Base-by-base conservation (phyloP, 2,888 invertebrate species). In the Papilio gigon region DNA sequence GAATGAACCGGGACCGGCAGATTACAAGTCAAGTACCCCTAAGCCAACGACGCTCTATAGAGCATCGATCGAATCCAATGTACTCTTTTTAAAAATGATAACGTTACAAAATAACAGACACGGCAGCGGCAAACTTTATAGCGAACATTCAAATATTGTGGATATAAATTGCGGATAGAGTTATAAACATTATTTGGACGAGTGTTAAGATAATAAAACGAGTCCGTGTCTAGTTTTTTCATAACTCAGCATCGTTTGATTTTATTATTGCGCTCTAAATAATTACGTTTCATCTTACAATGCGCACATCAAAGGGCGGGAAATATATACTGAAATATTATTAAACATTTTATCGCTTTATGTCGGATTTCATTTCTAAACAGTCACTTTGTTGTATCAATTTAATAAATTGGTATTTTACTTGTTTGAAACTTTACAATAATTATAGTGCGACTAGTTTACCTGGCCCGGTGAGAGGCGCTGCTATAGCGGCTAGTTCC, bases 171-270 rank as follows among this genome's bases (percentile, higher is more conserved):
- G 33, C 53, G 37, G 53, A 67, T 53, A 30, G 67, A 53, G 61
- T 40, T 42, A 58, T 63, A 58, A 68, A 63, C 63, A 47, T 63
- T 64, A 68, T 68, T 50, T 50, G 12, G 58, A 60, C 59, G 64
- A 68, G 64, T 65, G 68, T 60, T 68, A 40, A 68, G 40, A 44
- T 68, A 60, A 65, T 68, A 68, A 68, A 68, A 59, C 12, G 47
- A 37, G 22, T 35, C 30, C 30, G 20, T n/a, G 30, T 22, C 40
- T 67, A 67, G 61, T 53, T 67, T 61, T n/a, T 61, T 65, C 65
- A 59, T 65, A 62, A 14, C 30, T 22, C 22, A 12, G 56, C 35
- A 33, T 37, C 44, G 68, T 63, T 63, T 68, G 44, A 58, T 68
- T 66, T 50, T 47, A 47, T 63, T 67, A 40, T 56, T 35, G 40